These are phyloP conservation scores for Coelopa pilipes DNA, from an alignment of 2,888 invertebrate species.

Conservation along the genomic window DNA sequence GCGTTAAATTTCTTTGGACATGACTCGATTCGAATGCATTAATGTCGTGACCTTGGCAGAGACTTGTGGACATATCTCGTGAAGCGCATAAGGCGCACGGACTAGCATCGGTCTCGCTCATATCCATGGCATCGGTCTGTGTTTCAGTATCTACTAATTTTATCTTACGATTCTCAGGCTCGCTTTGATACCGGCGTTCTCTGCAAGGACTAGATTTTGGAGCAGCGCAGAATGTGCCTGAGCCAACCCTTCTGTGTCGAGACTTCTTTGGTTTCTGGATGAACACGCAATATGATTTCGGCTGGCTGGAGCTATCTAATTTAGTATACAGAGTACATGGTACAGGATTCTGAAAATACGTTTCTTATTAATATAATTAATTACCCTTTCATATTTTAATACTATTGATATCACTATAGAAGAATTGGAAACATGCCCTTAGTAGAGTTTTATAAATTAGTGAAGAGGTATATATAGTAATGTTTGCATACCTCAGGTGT, in stretches of 20 bases:
- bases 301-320: slow-evolving; percentile 70
- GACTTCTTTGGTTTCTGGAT: slow-evolving; percentile 66
- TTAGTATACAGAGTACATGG: slow-evolving; percentile 73
- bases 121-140: slow-evolving; percentile 75
- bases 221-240: slow-evolving; percentile 69
- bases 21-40: slow-evolving; percentile 44
- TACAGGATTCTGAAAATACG: slow-evolving; percentile 67
- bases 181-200: slow-evolving; percentile 69
- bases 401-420: not conserved
- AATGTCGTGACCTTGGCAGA: slow-evolving; percentile 43
- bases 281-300: slow-evolving; percentile 69
- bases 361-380: slow-evolving; percentile 6
- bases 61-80: slow-evolving; percentile 56
- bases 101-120: slow-evolving; percentile 72
- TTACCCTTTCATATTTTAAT: not conserved
- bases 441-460: too few species aligned
- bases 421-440: too few species aligned
- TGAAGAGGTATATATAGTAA: too few species aligned
- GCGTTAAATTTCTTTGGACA: slow-evolving; percentile 16
- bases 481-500: slow-evolving; percentile 62
- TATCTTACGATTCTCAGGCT: slow-evolving; percentile 65
- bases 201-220: slow-evolving; percentile 69
- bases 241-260: slow-evolving; percentile 72
- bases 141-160: slow-evolving; percentile 73
- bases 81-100: slow-evolving; percentile 67